These are phyloP conservation scores for Calvadosia cruxmelitensis DNA, from an alignment of 30 jellyfish, hydroid and myxozoan genomes.

Conservation along the genomic window DNA sequence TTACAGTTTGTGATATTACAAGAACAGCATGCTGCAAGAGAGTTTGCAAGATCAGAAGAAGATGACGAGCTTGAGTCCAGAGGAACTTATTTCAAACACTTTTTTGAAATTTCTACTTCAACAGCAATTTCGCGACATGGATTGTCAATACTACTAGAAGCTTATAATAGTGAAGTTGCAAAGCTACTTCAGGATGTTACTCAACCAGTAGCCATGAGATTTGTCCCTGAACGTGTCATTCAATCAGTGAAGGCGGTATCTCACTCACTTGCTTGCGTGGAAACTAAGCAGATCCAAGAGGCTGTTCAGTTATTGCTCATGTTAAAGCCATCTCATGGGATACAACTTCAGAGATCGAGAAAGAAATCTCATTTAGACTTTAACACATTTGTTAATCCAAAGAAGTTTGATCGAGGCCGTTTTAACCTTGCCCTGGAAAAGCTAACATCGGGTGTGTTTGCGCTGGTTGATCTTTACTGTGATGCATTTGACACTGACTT, in stretches of 20 bases:
- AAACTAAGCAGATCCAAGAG: slow-evolving; percentile 60
- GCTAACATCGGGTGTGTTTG: slow-evolving; percentile 52
- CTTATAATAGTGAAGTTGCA: slow-evolving; percentile 76
- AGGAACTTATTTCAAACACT: slow-evolving; percentile 68
- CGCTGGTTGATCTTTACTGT: slow-evolving; percentile 65
- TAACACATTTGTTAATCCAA: slow-evolving; percentile 37
- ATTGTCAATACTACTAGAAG: slow-evolving; percentile 54
- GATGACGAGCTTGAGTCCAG: slow-evolving; percentile 60
- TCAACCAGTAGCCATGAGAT: slow-evolving; percentile 13
- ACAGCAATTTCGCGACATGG: slow-evolving; percentile 82
- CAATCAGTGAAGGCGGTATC: slow-evolving; percentile 85
- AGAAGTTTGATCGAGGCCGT: slow-evolving; percentile 56
- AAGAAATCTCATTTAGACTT: slow-evolving; percentile 18
- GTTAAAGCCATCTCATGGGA: slow-evolving; percentile 13
- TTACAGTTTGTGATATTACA: slow-evolving; percentile 28
- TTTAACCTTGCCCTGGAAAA: slow-evolving; percentile 61
- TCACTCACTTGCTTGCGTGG: slow-evolving; percentile 56
- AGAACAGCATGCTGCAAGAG: slow-evolving; percentile 20
- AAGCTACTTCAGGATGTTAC: slow-evolving; percentile 39
- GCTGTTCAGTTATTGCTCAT: slow-evolving; percentile 61
- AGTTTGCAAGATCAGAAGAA: slow-evolving; percentile 47
- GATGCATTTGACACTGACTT: slow-evolving; percentile 79
- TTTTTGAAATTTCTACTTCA: slow-evolving; percentile 29
- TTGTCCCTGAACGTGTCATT: slow-evolving; percentile 60
- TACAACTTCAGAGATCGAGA: slow-evolving; percentile 11